Evolutionary conservation across 1,140 invertebrate genomes (phyloP).

Genomic region (Cotesia typhae): DNA sequence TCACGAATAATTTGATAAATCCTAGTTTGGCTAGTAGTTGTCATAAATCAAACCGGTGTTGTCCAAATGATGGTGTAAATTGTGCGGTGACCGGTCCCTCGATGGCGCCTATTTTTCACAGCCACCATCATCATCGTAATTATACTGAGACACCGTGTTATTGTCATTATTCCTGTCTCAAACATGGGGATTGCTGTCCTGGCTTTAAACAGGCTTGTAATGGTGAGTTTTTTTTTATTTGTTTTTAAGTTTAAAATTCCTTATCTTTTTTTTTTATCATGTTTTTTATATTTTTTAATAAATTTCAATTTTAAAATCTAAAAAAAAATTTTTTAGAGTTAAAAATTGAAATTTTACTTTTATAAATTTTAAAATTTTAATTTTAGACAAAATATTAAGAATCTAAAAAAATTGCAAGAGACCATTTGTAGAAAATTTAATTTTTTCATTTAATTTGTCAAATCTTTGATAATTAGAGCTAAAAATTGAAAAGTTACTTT

Average conservation of each 20-base stretch:
- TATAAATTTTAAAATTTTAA: no score
- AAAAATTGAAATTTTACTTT: no score
- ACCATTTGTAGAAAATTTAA: no score
- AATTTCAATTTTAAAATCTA: no score
- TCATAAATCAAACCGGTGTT: slow-evolving; percentile 76
- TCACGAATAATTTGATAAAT: not conserved
- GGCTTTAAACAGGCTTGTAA: slow-evolving; percentile 83
- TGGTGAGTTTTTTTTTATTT: slow-evolving; percentile 68
- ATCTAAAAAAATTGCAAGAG: not conserved
- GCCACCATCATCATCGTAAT: slow-evolving; percentile 53
- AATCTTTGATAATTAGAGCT: no score
- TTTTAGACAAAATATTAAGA: no score
- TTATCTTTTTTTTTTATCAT: no score
- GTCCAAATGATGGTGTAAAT: slow-evolving; percentile 79
- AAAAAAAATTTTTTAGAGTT: no score
- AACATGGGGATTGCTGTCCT: slow-evolving; percentile 80
- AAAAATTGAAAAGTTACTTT: no score
- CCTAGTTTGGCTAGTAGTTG: slow-evolving; percentile 68
- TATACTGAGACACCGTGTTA: slow-evolving; percentile 82
- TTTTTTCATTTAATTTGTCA: no score
- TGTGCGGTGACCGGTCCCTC: slow-evolving; percentile 83
- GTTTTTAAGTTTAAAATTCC: not conserved
- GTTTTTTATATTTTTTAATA: no score
- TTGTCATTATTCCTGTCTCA: slow-evolving; percentile 84
- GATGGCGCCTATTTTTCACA: slow-evolving; percentile 78